Base-by-base conservation (phyloP, 2,113 vertebrate genomes). In the Pogona vitticeps region DNA sequence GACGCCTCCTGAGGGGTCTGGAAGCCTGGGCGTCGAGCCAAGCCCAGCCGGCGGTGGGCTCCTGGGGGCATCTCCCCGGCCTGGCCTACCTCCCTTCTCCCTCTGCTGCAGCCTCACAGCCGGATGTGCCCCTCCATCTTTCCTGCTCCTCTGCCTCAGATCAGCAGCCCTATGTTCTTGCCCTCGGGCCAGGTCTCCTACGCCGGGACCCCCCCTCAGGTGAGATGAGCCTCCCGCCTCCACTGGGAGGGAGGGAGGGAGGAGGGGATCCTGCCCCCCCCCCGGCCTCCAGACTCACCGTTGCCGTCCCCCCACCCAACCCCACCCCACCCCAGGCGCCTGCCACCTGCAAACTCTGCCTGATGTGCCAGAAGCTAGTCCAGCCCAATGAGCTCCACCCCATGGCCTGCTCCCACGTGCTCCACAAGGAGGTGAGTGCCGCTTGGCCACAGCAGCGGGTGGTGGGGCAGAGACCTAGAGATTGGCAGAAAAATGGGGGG, bases 281-380 rank as follows among this genome's bases (percentile, higher is more conserved):
- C 8, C 42, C 40, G 20, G 4, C 23, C 73, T 17, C 23, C 40
- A 15, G 13, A 3, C 33, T 46, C 76, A 33, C 21, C 8, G 17
- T 46, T 40, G 36, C 31, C 9, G 2, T 3, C 6, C 8, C 42
- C 12, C 7, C 1, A 5, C 20, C 1, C 31, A 8, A 2, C 21
- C 76, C 15, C 56, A 36, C 56, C 73, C 3, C 28, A 0, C 2
- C 1, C 38, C 93, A 95, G 95, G 81, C 28, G 81, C 94, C 94
- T 0, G 88, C 95, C 73, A 89, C 95, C 36, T 97, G 96, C 17
- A 98, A 98, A 88, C 95, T 97, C 83, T 99, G 98, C 92, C 95
- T 99, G 12, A 98, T 98, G 96, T 99, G 98, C 91, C 98, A 98
- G 96, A 97, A 98, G 88, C 95, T 95, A 0, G 98, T 99, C 82